A percentile compares a stretch with the other conserved stretches of the same genome.
Conservation (phyloP, 2,797 vertebrate species). For the Strix occidentalis region DNA sequence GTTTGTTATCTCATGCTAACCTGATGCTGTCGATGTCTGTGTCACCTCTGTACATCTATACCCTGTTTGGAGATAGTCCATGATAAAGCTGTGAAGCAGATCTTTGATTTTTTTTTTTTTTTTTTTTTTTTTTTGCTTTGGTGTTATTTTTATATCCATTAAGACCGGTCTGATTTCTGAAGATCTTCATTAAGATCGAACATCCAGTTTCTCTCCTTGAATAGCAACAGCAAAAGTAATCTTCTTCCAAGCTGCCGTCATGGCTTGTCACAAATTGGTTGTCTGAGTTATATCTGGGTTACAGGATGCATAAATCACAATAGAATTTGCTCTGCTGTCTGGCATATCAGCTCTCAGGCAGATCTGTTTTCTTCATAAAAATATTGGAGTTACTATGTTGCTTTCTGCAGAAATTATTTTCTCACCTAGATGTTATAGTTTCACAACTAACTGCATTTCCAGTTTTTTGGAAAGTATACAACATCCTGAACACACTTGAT, state of each 20-base stretch:
- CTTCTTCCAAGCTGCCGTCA: neutral
- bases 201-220: neutral
- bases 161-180: neutral
- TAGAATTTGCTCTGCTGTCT: neutral
- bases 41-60: neutral
- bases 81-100: neutral
- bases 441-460: constrained; percentile 34
- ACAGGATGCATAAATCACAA: neutral
- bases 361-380: constrained; percentile 26
- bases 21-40: neutral
- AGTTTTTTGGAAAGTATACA: constrained; percentile 10
- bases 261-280: neutral
- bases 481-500: neutral
- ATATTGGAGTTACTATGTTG: neutral
- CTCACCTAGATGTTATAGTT: constrained; percentile 11
- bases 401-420: constrained; percentile 28
- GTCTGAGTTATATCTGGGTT: neutral
- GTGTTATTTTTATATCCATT: neutral
- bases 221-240: neutral
- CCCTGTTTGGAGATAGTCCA: neutral
- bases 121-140: neutral
- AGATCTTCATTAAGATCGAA: constrained; percentile 2
- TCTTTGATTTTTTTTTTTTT: neutral
- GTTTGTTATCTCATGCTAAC: neutral
- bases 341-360: neutral